phyloP scores from a whole-genome alignment of 2,888 invertebrate genomes.

The Parnassius apollo region DNA sequence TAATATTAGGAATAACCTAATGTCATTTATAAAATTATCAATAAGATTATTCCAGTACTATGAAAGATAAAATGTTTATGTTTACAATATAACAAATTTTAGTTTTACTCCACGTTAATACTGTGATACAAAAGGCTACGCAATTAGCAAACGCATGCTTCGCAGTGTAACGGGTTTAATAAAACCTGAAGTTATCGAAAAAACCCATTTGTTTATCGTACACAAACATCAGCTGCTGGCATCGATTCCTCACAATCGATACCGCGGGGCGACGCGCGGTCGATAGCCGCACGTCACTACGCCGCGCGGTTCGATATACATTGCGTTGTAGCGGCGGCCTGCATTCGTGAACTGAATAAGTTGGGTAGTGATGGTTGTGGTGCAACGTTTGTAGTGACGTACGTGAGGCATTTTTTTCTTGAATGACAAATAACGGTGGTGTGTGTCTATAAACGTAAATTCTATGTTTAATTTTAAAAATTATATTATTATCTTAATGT shows the following conservation, averaged over 20 bases:
- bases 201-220: conserved; percentile 14
- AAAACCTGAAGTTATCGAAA: conserved; percentile 12
- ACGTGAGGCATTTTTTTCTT: neutral
- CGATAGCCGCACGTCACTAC: conserved; percentile 54
- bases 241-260: conserved; percentile 53
- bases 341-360: conserved; percentile 8
- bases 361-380: conserved; percentile 29
- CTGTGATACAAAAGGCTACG: too few species aligned
- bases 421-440: too few species aligned
- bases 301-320: conserved; percentile 22
- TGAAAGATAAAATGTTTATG: too few species aligned
- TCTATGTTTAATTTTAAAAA: too few species aligned
- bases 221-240: conserved; percentile 44
- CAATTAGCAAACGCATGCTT: too few species aligned
- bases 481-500: too few species aligned
- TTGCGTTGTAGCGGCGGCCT: conserved; percentile 9
- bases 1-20: too few species aligned
- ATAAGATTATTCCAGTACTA: too few species aligned
- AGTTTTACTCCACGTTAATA: too few species aligned
- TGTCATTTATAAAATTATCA: too few species aligned
- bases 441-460: too few species aligned
- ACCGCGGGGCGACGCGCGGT: conserved; percentile 35
- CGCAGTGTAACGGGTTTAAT: neutral
- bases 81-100: too few species aligned
- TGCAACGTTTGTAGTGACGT: conserved; percentile 26